A percentile compares a stretch with the other conserved stretches of the same genome.
Evolutionary conservation across 2,888 invertebrate species (phyloP).

Genomic region (Crossocerus cetratus): DNA sequence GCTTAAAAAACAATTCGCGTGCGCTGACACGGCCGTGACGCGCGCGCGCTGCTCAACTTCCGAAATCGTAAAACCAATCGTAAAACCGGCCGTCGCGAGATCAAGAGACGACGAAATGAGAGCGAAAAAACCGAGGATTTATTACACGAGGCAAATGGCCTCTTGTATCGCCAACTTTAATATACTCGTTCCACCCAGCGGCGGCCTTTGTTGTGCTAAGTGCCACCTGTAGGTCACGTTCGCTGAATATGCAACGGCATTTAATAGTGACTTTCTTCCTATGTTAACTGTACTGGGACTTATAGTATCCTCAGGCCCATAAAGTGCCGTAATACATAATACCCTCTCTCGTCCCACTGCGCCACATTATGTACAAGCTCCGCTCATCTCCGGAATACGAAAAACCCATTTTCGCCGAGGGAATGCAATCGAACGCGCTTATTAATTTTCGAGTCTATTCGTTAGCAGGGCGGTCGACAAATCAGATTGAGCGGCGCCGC

Average conservation of each 20-base stretch:
- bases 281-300: no score
- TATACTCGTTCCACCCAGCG: constrained; percentile 1
- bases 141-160: constrained; percentile 11
- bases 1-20: constrained; percentile 11
- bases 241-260: not conserved
- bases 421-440: no score
- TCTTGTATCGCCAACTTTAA: not conserved
- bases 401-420: no score
- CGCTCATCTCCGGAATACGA: no score
- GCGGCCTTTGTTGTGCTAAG: not conserved
- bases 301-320: no score
- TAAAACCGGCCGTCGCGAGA: constrained; percentile 26
- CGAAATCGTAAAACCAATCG: constrained; percentile 40
- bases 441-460: no score
- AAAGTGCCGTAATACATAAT: no score
- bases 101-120: constrained; percentile 3
- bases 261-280: no score
- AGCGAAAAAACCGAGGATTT: constrained; percentile 15
- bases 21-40: not conserved
- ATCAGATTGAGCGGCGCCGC: not conserved
- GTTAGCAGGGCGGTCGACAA: no score
- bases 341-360: no score
- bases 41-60: constrained; percentile 3
- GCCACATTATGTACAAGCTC: no score
- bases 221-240: not conserved